A percentile compares a stretch with the other conserved stretches of the same genome.
Evolutionary conservation across 2,113 vertebrate genomes (phyloP).

Genomic region (Phylloscopus whistleri): DNA sequence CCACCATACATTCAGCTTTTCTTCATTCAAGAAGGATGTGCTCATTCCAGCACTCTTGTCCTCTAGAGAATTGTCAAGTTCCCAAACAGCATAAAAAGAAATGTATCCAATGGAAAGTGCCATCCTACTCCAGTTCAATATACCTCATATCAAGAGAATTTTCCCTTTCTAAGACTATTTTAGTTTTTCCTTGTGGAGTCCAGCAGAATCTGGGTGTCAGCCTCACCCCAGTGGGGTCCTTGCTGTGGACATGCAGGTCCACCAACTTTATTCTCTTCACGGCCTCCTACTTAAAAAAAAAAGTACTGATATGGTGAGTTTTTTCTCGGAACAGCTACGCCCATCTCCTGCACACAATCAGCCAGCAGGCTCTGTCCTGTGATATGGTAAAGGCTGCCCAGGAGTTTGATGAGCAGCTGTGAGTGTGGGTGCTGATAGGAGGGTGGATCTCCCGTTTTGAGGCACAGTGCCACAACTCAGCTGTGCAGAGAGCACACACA

Average conservation of each 20-base stretch:
- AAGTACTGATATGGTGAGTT: neutral
- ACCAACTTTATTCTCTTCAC: neutral
- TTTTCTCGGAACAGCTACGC: neutral
- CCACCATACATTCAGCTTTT: neutral
- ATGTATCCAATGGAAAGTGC: neutral
- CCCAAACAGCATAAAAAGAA: neutral
- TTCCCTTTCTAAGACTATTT: neutral
- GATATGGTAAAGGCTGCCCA: neutral
- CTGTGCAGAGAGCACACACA: neutral
- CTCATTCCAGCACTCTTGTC: neutral
- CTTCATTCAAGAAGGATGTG: neutral
- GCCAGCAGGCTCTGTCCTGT: neutral
- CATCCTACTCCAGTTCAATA: neutral
- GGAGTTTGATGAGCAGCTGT: neutral
- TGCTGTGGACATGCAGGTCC: neutral
- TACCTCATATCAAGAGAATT: neutral
- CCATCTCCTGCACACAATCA: neutral
- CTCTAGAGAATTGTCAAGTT: neutral
- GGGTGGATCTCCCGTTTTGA: neutral
- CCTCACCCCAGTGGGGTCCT: neutral
- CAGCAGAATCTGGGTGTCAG: neutral
- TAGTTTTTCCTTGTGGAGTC: neutral
- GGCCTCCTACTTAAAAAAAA: neutral
- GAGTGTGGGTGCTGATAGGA: neutral
- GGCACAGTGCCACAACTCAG: neutral